phyloP scores from a whole-genome alignment of 92 coral and sea anemone species.

The Blastomussa wellsi region DNA sequence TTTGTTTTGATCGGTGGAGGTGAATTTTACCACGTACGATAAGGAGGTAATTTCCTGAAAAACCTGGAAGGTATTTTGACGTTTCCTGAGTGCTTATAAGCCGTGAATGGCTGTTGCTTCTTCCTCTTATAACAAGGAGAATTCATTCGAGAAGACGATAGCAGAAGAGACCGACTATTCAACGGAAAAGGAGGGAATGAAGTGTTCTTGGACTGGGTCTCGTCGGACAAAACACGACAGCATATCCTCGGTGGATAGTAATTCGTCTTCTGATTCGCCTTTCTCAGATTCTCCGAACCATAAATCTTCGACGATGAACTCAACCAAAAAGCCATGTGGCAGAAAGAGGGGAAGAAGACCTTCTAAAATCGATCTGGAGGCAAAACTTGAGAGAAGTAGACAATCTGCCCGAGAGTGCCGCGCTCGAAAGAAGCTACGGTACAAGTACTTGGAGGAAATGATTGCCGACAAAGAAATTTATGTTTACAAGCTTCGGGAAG shows the following conservation, averaged over 20 bases:
- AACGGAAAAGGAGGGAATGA: constrained; percentile 28
- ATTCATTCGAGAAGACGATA: constrained; percentile 64
- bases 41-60: background rate
- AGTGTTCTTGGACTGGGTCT: constrained; percentile 73
- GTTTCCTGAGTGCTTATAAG: constrained; percentile 24
- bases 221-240: constrained; percentile 95
- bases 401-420: constrained; percentile 98
- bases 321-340: constrained; percentile 69
- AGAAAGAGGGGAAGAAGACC: constrained; percentile 96
- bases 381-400: constrained; percentile 94
- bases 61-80: background rate
- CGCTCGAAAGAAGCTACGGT: constrained; percentile 94
- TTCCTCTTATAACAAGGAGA: constrained; percentile 53
- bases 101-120: constrained; percentile 74
- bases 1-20: constrained; percentile 74
- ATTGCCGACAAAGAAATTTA: constrained; percentile 85
- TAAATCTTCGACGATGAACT: constrained; percentile 62
- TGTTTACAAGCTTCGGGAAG: constrained; percentile 85
- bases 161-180: constrained; percentile 44
- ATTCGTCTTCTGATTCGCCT: constrained; percentile 84
- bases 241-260: constrained; percentile 94
- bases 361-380: constrained; percentile 92
- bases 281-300: constrained; percentile 75
- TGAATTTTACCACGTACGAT: constrained; percentile 31
- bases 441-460: constrained; percentile 85